Conservation (phyloP, 2,797 vertebrate genomes). For the Australoheros facetus region DNA sequence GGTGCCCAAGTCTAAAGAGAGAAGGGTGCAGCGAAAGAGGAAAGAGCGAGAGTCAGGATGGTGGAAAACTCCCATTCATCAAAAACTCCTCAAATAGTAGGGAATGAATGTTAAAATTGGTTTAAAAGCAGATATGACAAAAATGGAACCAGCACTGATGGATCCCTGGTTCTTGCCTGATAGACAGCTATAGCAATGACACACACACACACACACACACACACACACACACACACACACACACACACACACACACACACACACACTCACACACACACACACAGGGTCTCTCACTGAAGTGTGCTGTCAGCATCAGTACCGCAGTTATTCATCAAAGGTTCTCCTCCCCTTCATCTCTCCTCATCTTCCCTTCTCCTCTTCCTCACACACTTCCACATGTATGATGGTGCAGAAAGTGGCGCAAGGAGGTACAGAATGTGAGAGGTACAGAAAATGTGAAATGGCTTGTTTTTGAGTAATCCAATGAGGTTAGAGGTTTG, state of each 20-base stretch:
- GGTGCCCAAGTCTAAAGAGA: background rate
- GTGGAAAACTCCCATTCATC: constrained; percentile 32
- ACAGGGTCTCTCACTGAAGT: constrained; percentile 22
- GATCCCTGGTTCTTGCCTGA: constrained; percentile 8
- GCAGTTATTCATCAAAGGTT: constrained; percentile 68
- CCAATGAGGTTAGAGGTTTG: background rate
- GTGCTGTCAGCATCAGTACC: constrained; percentile 60
- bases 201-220: background rate
- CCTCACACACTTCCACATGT: constrained; percentile 8
- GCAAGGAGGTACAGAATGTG: background rate
- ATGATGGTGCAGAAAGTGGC: background rate
- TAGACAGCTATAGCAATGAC: background rate
- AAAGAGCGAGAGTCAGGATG: background rate
- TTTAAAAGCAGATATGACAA: constrained; percentile 17
- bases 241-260: background rate
- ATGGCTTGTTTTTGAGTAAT: background rate
- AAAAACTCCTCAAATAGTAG: background rate
- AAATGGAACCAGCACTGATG: background rate
- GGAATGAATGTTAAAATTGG: background rate
- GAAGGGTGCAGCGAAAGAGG: background rate
- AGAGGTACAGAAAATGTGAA: background rate
- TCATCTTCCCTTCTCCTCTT: constrained; percentile 11
- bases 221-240: background rate
- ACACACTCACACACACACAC: background rate
- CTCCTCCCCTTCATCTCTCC: constrained; percentile 17